Evolutionary conservation across 2,797 vertebrate genomes (phyloP).

Genomic region (Peromyscus melanophrys): DNA sequence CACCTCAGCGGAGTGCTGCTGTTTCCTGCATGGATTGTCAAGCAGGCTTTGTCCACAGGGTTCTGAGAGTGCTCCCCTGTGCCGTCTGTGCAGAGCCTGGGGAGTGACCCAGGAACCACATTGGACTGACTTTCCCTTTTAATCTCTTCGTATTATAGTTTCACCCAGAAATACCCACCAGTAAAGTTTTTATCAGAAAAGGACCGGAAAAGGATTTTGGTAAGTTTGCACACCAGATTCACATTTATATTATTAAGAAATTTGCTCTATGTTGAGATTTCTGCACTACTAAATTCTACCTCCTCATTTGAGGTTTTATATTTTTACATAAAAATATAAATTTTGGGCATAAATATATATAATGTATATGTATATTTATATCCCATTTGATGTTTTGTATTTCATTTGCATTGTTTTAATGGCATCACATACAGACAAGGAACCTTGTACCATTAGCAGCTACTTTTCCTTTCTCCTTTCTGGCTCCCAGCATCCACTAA

Average conservation of each 20-base stretch:
- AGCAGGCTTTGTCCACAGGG: not conserved
- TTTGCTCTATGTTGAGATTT: not conserved
- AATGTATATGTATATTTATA: not conserved
- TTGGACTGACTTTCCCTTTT: conserved; percentile 26
- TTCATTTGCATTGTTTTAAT: not conserved
- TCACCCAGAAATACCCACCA: conserved; percentile 98
- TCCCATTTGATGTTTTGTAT: not conserved
- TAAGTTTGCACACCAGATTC: conserved; percentile 88
- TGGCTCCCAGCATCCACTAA: not conserved
- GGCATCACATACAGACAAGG: not conserved
- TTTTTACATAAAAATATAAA: not conserved
- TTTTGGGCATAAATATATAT: not conserved
- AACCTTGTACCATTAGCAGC: not conserved
- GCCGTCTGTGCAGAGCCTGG: not conserved
- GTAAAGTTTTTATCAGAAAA: conserved; percentile 99
- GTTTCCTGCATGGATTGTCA: not conserved
- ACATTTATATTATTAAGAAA: not conserved
- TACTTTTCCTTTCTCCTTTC: too few relatives aligned
- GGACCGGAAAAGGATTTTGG: conserved; percentile 99
- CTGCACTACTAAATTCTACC: not conserved
- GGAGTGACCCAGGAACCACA: too few relatives aligned
- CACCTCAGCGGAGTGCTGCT: not conserved
- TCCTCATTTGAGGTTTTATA: not conserved
- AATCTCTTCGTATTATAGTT: conserved; percentile 89
- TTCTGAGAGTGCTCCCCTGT: not conserved